Evolutionary conservation across 2,888 invertebrate genomes (phyloP), one percentile per base, ranked within the genome.

Genomic region (Bedellia somnulentella): DNA sequence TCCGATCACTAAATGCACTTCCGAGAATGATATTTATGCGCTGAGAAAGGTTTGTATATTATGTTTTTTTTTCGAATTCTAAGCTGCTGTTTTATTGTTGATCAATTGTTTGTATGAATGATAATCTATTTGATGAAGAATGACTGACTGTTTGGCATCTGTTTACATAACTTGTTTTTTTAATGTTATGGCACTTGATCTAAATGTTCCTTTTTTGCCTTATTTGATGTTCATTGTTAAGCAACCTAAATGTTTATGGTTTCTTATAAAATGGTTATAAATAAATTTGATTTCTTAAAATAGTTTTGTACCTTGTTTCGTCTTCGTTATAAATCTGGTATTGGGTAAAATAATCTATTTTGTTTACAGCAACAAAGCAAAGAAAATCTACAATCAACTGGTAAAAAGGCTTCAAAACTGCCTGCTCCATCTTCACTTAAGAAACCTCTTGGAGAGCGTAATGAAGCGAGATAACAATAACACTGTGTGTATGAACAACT

Each of bases 401-500:
- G 52, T 39, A 67, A 54, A 41, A 67, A 61, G 28, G 57, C 57
- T 0, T 71, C 75, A 0, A 63, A 59, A 22, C 48, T 76, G 8
- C 68, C 57, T 15, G 66, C 64, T 17, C 70, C 64, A 0, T 26
- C 51, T 1, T 54, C 58, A 0, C 44, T 32, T 33, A 75, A 73
- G 45, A 68, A 64, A 33, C 63, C 68, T 1, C 54, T 75, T 21
- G 36, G 46, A 3, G 56, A 57, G 35, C 42, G 58, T 2, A 61
- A 60, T 39, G 14, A 10, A 2, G 3, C 12, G 3, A 30, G 30
- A 23, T 30, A 30, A 24, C 24, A 10, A 18, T 9, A n/a, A n/a
- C n/a, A n/a, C n/a, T n/a, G n/a, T n/a, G n/a, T n/a, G n/a, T n/a
- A n/a, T n/a, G n/a, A n/a, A n/a, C n/a, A n/a, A n/a, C n/a, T n/a